These are phyloP conservation scores for Halictus ligatus DNA, from an alignment of 2,888 invertebrate genomes.

Conservation along the genomic window DNA sequence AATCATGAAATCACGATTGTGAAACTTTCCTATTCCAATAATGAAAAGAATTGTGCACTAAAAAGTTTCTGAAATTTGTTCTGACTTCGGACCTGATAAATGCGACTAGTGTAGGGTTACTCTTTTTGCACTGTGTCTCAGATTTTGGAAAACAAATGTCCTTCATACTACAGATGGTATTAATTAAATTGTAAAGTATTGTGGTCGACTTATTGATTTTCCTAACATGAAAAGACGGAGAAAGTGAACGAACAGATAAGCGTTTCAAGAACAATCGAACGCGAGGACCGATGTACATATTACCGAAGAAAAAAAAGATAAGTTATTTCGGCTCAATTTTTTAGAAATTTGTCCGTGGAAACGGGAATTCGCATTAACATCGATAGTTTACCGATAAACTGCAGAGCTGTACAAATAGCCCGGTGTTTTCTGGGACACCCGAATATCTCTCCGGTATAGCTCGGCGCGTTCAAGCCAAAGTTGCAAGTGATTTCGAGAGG, in stretches of 20 bases:
- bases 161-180: background rate
- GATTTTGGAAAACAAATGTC: background rate
- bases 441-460: background rate
- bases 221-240: background rate
- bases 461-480: background rate
- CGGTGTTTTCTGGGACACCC: background rate
- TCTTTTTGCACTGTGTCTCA: no score
- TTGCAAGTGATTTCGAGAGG: conserved; percentile 7
- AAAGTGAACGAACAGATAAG: background rate
- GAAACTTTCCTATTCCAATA: no score
- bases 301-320: background rate
- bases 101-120: no score
- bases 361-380: background rate
- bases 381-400: background rate
- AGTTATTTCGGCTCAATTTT: background rate
- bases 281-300: background rate
- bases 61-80: no score
- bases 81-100: no score
- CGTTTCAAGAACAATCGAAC: background rate
- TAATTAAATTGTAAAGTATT: background rate
- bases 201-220: background rate
- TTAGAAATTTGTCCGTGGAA: background rate
- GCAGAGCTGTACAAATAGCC: no score
- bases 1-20: no score
- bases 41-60: no score